Base-by-base conservation (phyloP, 2,888 invertebrate species). In the Tenthredo distinguenda region DNA sequence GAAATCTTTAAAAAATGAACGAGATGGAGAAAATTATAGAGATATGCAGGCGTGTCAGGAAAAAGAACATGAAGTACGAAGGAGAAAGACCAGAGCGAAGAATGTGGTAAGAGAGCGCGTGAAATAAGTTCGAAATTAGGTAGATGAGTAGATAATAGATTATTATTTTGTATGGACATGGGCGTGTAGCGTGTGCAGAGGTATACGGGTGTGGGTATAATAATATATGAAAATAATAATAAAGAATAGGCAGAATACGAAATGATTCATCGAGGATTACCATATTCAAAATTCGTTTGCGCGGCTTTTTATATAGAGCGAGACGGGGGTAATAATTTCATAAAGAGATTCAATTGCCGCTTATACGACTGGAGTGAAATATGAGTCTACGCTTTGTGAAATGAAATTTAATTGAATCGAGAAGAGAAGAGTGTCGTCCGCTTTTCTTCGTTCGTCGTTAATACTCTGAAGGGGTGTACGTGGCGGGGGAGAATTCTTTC, bases 311-410 rank as follows among this genome's bases (percentile, higher is more conserved):
- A 40, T 62, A 71, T 68, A 50, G 26, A 68, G 37, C 37, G 81
- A 55, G 55, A 47, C 55, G 85, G 85, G 62, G 85, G 86, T 91
- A 92, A 83, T 83, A 68, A 92, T 92, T 92, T 92, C 89, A 90
- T 91, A 91, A 90, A 91, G 90, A 90, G 90, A 92, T 92, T 91
- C 91, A 91, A 92, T 92, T 91, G 91, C 88, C 90, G 47, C 90
- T 90, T 90, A 90, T 90, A 90, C 87, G 65, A 72, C 72, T 87
- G 86, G 87, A 88, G 89, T 92, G 92, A 92, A 92, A 92, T 92
- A 92, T 91, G 91, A 92, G 92, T 90, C 91, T 90, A 88, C 89
- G 87, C 88, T 88, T 89, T 87, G 90, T 90, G 90, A 91, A 92
- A 91, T 92, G 91, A 91, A 91, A 91, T 88, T 89, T 92, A 91